Percentiles rank a stretch among this genome's conserved stretches.
phyloP scores from a whole-genome alignment of 2,888 invertebrate genomes.

The Gisinianus flammeolus region DNA sequence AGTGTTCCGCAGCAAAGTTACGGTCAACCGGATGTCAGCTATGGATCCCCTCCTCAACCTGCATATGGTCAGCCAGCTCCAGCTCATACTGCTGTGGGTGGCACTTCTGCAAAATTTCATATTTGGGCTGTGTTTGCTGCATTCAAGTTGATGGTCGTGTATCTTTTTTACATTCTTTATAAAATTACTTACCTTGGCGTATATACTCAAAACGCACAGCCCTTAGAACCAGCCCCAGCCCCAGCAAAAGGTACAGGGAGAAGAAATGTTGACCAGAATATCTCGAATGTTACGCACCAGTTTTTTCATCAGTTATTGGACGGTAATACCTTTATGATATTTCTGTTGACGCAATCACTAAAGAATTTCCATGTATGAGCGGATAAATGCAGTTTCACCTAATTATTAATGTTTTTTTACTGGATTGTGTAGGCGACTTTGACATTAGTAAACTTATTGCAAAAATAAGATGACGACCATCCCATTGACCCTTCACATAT shows the following conservation, averaged over 20 bases:
- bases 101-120: neutral
- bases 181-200: constrained; percentile 20
- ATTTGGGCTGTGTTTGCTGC: constrained; percentile 2
- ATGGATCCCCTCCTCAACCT: too few relatives aligned
- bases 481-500: too few relatives aligned
- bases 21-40: too few relatives aligned
- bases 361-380: neutral
- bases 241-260: neutral
- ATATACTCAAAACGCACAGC: neutral
- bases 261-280: neutral
- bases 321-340: neutral
- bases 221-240: neutral
- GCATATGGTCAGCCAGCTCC: neutral
- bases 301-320: constrained; percentile 15
- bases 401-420: neutral
- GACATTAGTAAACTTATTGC: constrained; percentile 1
- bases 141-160: neutral
- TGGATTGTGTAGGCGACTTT: neutral
- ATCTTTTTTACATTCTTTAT: constrained; percentile 14
- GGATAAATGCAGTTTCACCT: neutral
- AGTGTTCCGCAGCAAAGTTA: too few relatives aligned
- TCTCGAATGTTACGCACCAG: neutral
- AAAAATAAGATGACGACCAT: neutral
- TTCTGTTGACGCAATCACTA: neutral
- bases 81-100: neutral